Evolutionary conservation across 1,140 invertebrate genomes (phyloP), one percentile per base, ranked within the genome.

Genomic region (Paracyclopina nana): DNA sequence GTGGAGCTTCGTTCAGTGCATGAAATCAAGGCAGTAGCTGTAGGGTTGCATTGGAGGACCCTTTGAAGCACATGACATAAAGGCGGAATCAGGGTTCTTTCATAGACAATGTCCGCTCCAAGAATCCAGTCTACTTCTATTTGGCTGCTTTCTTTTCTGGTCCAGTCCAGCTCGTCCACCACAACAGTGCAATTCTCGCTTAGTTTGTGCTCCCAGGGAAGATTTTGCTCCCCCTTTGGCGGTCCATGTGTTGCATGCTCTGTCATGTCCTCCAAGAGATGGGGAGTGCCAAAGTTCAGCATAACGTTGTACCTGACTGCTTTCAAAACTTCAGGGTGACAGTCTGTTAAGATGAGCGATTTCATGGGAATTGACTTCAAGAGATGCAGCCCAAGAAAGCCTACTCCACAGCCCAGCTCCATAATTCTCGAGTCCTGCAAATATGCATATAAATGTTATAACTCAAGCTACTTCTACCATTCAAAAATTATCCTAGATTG

Each of bases 1-100:
- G 45, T 48, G n/a, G 12, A 27, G n/a, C 45, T 48, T 12, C 42
- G 27, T 14, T 48, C 45, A 9, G 45, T 48, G 30, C 45, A 48
- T 16, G 45, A 24, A 22, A 48, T 48, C 16, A 28, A 48, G 28
- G 45, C 45, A 28, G n/a, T 27, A 2, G 45, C 25, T 11, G 22
- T 4, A 22, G 18, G 16, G 25, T 14, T 16, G 4, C 2, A 14
- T 27, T 48, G 27, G 45, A 48, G 45, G 9, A 48, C 25, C 4
- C 22, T 28, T 27, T 25, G 20, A 20, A 38, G 14, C 34, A 38
- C 14, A 16, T 20, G n/a, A 38, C 34, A 38, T 18, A 48, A 31
- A 4, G 45, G 45, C 5, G 45, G 4, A 11, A 48, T 28, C 12
- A 31, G 28, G 3, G 45, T 9, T 38, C 45, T 24, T 30, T 48